Conservation (phyloP, 2,888 invertebrate genomes). For the Lochmaea crataegi region DNA sequence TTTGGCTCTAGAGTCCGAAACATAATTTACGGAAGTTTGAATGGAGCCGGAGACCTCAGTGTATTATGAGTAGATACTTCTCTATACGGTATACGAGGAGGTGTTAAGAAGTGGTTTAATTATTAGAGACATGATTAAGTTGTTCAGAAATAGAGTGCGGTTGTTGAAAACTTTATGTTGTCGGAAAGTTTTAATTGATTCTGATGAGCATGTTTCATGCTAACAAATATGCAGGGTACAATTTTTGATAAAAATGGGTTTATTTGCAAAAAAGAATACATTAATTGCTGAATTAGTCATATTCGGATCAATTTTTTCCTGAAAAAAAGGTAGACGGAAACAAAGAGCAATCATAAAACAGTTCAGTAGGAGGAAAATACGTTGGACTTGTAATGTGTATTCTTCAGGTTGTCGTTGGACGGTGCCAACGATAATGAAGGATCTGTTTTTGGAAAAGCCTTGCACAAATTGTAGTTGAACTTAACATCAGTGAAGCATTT, state of each 20-base stretch:
- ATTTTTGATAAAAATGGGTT: background rate
- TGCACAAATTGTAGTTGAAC: no score
- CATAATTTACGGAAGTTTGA: constrained; percentile 14
- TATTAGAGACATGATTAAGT: constrained; percentile 5
- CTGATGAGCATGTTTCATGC: background rate
- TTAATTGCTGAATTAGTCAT: no score
- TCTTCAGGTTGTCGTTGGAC: no score
- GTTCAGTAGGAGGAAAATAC: no score
- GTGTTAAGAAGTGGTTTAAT: constrained; percentile 5
- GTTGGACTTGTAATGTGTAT: no score
- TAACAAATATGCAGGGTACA: background rate
- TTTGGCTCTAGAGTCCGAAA: constrained; percentile 7
- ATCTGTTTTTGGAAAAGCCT: no score
- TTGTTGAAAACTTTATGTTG: background rate
- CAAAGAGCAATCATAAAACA: no score
- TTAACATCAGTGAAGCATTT: no score
- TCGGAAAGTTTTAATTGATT: background rate
- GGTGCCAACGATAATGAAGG: no score
- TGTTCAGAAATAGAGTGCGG: background rate
- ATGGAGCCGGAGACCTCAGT: background rate
- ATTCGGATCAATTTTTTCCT: no score
- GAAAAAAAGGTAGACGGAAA: no score
- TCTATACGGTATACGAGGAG: constrained; percentile 6
- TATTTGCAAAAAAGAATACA: background rate
- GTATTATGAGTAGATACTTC: constrained; percentile 9